phyloP scores from a whole-genome alignment of 1,140 invertebrate species.

The Mamestra configurata region DNA sequence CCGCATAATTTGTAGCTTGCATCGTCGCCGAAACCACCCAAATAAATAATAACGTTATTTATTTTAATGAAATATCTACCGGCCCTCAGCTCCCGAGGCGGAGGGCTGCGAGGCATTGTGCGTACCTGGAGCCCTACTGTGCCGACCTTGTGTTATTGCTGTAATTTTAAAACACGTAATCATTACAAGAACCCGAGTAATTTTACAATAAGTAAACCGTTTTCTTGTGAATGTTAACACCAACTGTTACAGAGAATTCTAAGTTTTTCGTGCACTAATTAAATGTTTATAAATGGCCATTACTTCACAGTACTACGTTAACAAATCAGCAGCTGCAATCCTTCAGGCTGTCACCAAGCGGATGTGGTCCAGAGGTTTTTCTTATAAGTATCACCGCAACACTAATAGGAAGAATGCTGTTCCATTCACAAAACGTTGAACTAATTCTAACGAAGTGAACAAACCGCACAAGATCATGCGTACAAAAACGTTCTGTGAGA shows the following conservation, averaged over 20 bases:
- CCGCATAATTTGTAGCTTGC: constrained; percentile 83
- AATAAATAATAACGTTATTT: constrained; percentile 86
- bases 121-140: constrained; percentile 47
- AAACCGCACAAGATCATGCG: constrained; percentile 11
- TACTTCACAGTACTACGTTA: neutral
- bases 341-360: constrained; percentile 25
- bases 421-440: constrained; percentile 29
- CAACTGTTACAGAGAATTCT: neutral
- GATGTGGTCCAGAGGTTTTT: constrained; percentile 16
- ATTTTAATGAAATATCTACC: constrained; percentile 75
- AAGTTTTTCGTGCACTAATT: neutral
- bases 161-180: constrained; percentile 40
- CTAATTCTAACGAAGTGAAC: constrained; percentile 39
- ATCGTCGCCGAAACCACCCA: constrained; percentile 77
- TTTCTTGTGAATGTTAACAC: neutral
- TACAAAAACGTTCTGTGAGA: constrained; percentile 37
- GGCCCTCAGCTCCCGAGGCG: constrained; percentile 32
- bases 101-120: constrained; percentile 49
- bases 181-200: constrained; percentile 18
- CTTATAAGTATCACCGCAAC: constrained; percentile 2
- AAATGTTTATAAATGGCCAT: neutral
- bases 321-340: neutral
- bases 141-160: constrained; percentile 36
- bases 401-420: constrained; percentile 40
- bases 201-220: neutral